Evolutionary conservation across 1,140 invertebrate species (phyloP), one percentile per base, ranked within the genome.

Genomic region (Phymorhynchus buccinoides): DNA sequence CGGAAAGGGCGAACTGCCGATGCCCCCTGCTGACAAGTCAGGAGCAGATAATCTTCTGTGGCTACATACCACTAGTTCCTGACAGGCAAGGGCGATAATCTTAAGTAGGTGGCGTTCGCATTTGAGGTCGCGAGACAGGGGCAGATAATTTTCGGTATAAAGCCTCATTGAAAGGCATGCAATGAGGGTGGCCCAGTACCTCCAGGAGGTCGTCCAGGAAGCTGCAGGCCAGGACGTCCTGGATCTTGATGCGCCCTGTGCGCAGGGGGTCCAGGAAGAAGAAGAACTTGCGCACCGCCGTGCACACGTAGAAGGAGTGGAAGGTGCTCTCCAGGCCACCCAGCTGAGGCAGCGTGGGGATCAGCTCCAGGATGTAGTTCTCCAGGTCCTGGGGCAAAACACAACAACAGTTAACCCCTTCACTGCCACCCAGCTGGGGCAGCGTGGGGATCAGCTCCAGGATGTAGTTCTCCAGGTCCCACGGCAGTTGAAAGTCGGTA

Each of bases 391-490:
- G 88, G 37, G 94, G 6, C 22, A 0, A 41, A 2, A 6, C 56
- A 27, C 56, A 62, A 62, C 56, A 9, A 52, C 12, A n/a, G n/a
- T n/a, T n/a, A n/a, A n/a, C n/a, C n/a, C n/a, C n/a, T n/a, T n/a
- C n/a, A n/a, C n/a, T n/a, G 0, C 97, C 96, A 91, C 98, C 96
- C 0, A 99, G 93, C 93, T 94, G 89, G 2, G 96, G 96, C 83
- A 99, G 91, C 18, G 97, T 98, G 3, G 97, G 98, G 87, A 99
- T 97, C 68, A 99, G 93, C 92, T 99, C 98, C 48, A 96, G 94
- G 88, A 99, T 98, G 91, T 99, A 99, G 92, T 97, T 97, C 94
- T 99, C 98, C 87, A 99, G 93, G 92, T 99, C 98, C 96, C n/a
- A n/a, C n/a, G n/a, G n/a, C n/a, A n/a, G n/a, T n/a, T n/a, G n/a